These are phyloP conservation scores for Thera obeliscata DNA, from an alignment of 2,888 invertebrate genomes.

Conservation along the genomic window DNA sequence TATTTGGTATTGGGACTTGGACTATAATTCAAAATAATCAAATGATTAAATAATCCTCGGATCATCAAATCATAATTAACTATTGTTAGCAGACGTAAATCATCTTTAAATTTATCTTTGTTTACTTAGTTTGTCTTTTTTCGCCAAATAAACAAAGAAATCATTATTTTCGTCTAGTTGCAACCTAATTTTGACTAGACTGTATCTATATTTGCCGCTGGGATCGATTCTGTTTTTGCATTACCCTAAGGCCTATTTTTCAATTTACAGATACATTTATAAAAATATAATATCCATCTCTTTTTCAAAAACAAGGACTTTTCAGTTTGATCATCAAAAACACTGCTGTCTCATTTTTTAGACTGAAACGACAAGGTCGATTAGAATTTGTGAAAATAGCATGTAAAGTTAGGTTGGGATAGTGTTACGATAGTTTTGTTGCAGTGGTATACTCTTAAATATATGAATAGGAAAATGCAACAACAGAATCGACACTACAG, in stretches of 20 bases:
- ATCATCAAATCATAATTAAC: no score
- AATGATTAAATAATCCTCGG: not conserved
- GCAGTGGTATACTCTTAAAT: no score
- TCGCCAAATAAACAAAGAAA: not conserved
- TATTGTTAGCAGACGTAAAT: no score
- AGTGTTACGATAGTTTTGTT: no score
- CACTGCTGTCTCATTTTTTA: not conserved
- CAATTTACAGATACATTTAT: no score
- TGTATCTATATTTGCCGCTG: not conserved
- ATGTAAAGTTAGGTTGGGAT: no score
- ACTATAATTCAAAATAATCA: not conserved
- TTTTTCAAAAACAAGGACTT: no score
- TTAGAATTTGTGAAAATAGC: not conserved
- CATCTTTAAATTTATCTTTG: no score
- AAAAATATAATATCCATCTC: no score
- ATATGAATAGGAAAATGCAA: not conserved
- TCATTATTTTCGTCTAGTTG: not conserved
- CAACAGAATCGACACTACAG: not conserved
- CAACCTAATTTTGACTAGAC: not conserved
- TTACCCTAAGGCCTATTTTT: not conserved
- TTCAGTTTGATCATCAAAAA: no score
- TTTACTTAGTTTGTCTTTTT: not conserved
- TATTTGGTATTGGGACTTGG: not conserved
- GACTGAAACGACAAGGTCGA: not conserved
- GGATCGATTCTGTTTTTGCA: not conserved